Conservation (phyloP, 2,797 vertebrate genomes). For the Bradypodion pumilum region DNA sequence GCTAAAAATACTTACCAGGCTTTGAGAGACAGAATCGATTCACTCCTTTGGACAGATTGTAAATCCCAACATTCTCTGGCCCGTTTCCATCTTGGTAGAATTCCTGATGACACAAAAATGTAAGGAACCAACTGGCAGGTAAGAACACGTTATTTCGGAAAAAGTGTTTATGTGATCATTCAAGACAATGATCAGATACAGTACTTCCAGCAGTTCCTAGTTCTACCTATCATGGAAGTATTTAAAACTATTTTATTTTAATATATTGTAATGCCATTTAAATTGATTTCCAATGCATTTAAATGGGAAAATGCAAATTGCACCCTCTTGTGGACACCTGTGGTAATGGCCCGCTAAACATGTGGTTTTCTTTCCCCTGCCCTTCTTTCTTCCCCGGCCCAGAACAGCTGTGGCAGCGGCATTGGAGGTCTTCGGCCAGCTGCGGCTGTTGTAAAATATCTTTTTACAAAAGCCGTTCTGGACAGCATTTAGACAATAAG, state of each 20-base stretch:
- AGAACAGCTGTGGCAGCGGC: no score
- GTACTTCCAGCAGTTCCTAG: background rate
- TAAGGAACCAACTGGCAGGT: slow-evolving; percentile 31
- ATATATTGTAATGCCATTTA: background rate
- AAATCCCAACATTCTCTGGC: slow-evolving; percentile 96
- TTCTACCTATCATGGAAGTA: no score
- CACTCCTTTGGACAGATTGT: slow-evolving; percentile 96
- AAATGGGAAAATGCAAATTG: no score
- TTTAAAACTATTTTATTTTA: background rate
- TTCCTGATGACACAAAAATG: slow-evolving; percentile 78
- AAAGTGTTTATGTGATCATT: slow-evolving; percentile 24
- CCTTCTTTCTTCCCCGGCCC: no score
- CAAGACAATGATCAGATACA: background rate
- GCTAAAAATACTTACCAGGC: slow-evolving; percentile 82
- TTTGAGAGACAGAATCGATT: slow-evolving; percentile 98
- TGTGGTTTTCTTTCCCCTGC: no score
- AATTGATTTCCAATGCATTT: no score
- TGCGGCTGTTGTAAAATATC: no score
- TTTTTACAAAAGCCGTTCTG: no score
- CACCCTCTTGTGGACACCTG: no score
- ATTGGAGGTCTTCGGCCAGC: no score
- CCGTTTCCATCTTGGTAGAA: slow-evolving; percentile 98
- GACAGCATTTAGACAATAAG: no score
- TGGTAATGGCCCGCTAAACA: no score
- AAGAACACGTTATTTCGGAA: slow-evolving; percentile 29